Conservation (phyloP, 2,888 invertebrate species). For the Hydraecia micacea region DNA sequence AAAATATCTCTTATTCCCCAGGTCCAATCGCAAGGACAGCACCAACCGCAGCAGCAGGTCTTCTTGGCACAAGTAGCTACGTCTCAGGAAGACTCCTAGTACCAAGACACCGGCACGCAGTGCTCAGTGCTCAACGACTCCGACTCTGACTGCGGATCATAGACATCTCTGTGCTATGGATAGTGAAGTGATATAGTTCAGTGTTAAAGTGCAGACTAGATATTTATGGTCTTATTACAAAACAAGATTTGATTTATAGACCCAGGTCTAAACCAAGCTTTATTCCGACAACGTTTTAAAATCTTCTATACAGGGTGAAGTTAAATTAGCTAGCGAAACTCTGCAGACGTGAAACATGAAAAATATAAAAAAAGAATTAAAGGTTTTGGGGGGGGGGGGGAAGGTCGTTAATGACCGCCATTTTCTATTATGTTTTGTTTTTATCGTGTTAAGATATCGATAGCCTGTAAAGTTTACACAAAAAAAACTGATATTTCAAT, state of each 20-base stretch:
- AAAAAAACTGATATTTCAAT: no score
- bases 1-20: constrained; percentile 57
- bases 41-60: constrained; percentile 86
- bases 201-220: background rate
- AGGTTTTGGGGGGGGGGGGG: no score
- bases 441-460: no score
- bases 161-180: background rate
- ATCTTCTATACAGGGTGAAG: no score
- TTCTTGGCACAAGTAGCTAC: constrained; percentile 84
- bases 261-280: no score
- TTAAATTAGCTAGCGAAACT: no score
- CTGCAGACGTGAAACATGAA: no score
- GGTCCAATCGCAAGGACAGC: constrained; percentile 85
- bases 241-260: background rate
- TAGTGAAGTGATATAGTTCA: constrained; percentile 1
- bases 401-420: no score
- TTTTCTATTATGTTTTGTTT: no score
- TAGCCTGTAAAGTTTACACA: no score
- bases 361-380: no score
- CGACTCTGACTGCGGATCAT: constrained; percentile 20
- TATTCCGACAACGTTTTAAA: no score
- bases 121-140: constrained; percentile 2
- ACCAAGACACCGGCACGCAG: constrained; percentile 19
- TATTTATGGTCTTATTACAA: background rate
- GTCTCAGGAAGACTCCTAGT: constrained; percentile 84